Percentiles rank a stretch among this genome's conserved stretches.
phyloP scores from a whole-genome alignment of 2,113 vertebrate species.

The Channa maculata region DNA sequence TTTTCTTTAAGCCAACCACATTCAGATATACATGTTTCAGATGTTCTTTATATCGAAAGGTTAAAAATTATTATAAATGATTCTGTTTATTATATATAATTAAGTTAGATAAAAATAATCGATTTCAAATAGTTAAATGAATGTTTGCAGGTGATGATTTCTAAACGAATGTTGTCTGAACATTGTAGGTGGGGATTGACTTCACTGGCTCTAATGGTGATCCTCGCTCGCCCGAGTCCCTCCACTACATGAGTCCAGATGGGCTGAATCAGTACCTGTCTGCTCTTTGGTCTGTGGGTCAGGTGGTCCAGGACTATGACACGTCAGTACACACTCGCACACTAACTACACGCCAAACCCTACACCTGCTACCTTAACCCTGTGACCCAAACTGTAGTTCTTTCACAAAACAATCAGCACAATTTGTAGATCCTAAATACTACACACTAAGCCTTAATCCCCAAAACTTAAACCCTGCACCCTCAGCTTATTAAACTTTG shows the following conservation, averaged over 20 bases:
- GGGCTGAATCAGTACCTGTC: conserved; percentile 92
- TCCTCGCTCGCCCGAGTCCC: conserved; percentile 90
- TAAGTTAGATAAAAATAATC: neutral
- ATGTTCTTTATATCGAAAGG: neutral
- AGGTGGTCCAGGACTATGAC: conserved; percentile 95
- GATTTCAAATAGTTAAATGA: neutral
- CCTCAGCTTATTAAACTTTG: neutral
- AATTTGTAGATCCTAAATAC: neutral
- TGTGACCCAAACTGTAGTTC: too few relatives aligned
- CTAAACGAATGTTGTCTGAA: neutral
- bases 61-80: too few relatives aligned
- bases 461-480: neutral
- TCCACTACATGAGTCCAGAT: conserved; percentile 91
- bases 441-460: neutral
- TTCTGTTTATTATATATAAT: neutral
- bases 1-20: neutral
- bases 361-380: neutral
- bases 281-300: conserved; percentile 93
- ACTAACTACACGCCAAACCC: neutral
- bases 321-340: conserved; percentile 75
- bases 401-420: too few relatives aligned
- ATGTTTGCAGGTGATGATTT: neutral
- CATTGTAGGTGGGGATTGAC: conserved; percentile 90
- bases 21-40: neutral
- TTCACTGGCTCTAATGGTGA: conserved; percentile 96